Evolutionary conservation across 2,888 invertebrate genomes (phyloP).

Genomic region (Pristionchus arcanus): DNA sequence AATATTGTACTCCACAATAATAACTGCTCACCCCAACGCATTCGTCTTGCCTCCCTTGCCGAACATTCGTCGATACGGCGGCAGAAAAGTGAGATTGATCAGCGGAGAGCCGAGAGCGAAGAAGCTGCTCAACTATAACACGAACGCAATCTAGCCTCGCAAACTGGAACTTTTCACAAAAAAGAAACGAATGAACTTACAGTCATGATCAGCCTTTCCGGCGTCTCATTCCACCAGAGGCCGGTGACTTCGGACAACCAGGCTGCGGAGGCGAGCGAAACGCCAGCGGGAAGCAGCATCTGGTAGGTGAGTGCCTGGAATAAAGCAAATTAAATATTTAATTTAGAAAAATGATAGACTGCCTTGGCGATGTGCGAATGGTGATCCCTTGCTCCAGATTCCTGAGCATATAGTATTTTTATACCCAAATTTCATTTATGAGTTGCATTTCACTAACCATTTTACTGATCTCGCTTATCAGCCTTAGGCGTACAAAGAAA

Average conservation of each 20-base stretch:
- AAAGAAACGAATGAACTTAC: neutral
- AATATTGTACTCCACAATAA: no score
- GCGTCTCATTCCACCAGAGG: neutral
- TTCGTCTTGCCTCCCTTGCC: no score
- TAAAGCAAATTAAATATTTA: no score
- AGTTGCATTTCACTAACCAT: neutral
- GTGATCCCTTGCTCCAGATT: neutral
- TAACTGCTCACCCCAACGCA: no score
- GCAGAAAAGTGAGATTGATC: no score
- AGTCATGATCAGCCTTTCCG: neutral
- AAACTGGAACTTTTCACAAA: no score
- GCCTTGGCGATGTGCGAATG: neutral
- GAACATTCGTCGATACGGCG: no score
- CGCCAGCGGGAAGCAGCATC: neutral
- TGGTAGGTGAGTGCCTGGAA: neutral
- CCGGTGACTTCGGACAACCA: neutral
- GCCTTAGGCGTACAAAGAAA: neutral
- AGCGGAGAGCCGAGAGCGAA: no score
- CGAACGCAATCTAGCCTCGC: no score
- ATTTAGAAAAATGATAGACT: neutral
- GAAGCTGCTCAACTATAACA: no score
- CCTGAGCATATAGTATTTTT: no score
- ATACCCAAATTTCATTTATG: neutral
- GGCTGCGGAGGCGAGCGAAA: neutral
- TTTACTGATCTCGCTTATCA: neutral